A percentile compares a stretch with the other conserved stretches of the same genome.
These are phyloP conservation scores for Thamnophis elegans DNA, from an alignment of 2,797 vertebrate species.

Conservation along the genomic window DNA sequence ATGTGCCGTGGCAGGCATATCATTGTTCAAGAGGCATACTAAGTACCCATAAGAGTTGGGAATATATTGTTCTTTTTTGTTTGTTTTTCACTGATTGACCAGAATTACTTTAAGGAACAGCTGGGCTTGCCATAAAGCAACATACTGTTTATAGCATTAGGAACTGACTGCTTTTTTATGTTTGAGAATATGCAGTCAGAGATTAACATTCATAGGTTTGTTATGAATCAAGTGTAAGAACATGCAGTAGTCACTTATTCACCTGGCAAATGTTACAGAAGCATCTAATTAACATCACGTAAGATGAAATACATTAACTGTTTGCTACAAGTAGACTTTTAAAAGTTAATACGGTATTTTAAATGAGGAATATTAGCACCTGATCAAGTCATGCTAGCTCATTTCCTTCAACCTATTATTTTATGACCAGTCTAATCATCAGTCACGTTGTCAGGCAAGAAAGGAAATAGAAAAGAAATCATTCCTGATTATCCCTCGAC, in stretches of 20 bases:
- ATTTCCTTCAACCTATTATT: background rate
- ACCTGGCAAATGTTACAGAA: constrained; percentile 18
- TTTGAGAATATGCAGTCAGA: constrained; percentile 31
- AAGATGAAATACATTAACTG: constrained; percentile 19
- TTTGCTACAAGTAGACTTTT: background rate
- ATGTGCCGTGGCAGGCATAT: background rate
- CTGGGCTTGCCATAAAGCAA: constrained; percentile 23
- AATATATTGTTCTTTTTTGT: background rate
- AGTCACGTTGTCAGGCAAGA: background rate
- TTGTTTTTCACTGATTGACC: background rate
- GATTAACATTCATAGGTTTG: constrained; percentile 18
- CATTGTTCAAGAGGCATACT: background rate
- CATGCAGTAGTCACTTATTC: constrained; percentile 36
- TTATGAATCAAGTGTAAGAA: constrained; percentile 39
- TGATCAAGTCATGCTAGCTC: background rate
- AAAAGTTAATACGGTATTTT: constrained; percentile 5
- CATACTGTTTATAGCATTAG: constrained; percentile 11
- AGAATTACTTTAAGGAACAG: background rate
- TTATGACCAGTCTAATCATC: background rate
- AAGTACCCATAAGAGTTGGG: background rate
- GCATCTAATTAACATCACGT: constrained; percentile 18
- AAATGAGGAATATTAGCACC: background rate
- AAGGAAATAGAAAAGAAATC: background rate
- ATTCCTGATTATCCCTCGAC: background rate
- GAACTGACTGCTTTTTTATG: constrained; percentile 26